A percentile compares a stretch with the other conserved stretches of the same genome.
Conservation (phyloP, 2,888 invertebrate genomes). For the Eristalis intricaria region DNA sequence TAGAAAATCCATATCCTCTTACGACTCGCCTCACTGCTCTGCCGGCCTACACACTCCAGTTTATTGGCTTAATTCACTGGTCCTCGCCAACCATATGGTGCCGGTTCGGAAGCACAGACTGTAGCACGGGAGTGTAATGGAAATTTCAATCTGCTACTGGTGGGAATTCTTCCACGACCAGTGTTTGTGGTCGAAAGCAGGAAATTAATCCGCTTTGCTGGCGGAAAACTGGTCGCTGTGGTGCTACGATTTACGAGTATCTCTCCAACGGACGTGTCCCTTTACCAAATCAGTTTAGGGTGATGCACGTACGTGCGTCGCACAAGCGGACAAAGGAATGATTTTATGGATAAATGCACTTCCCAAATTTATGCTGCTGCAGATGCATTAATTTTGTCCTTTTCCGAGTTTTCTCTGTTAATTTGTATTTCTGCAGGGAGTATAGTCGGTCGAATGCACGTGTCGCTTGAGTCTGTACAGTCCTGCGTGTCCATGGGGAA, state of each 20-base stretch:
- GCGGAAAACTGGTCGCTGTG: conserved; percentile 3
- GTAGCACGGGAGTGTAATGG: not conserved
- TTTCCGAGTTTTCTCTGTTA: not conserved
- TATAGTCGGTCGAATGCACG: not conserved
- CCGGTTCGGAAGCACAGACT: not conserved
- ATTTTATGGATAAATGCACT: conserved; percentile 36
- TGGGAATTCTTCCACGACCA: conserved; percentile 5
- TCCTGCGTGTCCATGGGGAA: not conserved
- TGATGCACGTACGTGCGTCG: not conserved
- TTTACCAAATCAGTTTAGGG: not conserved
- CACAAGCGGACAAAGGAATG: not conserved
- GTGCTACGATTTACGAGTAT: not conserved
- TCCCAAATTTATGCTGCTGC: conserved; percentile 15
- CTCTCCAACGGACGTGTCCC: not conserved
- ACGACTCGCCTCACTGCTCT: not conserved
- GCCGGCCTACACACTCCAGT: not conserved
- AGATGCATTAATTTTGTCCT: conserved; percentile 11
- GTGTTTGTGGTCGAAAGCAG: conserved; percentile 5
- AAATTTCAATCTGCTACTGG: conserved; percentile 9
- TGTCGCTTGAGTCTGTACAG: not conserved
- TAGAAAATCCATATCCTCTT: not conserved
- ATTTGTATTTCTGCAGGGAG: not conserved
- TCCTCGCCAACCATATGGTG: not conserved
- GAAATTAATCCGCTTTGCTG: conserved; percentile 17
- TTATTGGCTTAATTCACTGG: not conserved